Base-by-base conservation (phyloP, 2,113 vertebrate genomes). In the Pachycephala philippinensis region DNA sequence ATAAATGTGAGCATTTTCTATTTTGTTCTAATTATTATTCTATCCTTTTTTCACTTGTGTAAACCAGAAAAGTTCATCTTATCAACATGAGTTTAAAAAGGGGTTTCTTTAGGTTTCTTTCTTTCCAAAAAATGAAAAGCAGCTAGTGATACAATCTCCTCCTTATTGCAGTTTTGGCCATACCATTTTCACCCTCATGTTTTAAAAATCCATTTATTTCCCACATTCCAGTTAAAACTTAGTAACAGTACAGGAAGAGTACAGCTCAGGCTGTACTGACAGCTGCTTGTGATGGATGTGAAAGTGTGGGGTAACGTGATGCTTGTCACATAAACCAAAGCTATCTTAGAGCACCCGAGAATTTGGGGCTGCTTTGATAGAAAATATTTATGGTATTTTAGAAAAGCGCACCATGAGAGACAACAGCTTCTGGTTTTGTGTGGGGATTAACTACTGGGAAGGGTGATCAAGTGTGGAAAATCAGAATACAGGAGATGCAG, bases 311-410 rank as follows among this genome's bases (percentile, higher is more conserved):
- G 91, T 89, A 96, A 96, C 1, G 13, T 85, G 87, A 94, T 82
- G 39, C 81, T 49, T 83, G n/a, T 27, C 78, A 16, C 26, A 35
- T 13, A 80, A 89, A 76, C 57, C 83, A 68, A 72, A 89, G 50
- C 16, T 78, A 4, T 91, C 85, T 64, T 24, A 39, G 44, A 71
- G 65, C 87, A 93, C 37, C 80, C n/a, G 14, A 87, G 91, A 77
- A 76, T 83, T 69, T 50, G 49, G 8, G 4, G 54, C 69, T 12
- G 1, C 77, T 87, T 68, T 89, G 72, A 54, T 75, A 87, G 50
- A 30, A 96, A 80, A 82, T 76, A 93, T 89, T 87, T 40, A 3
- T 63, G 74, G 66, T 31, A 91, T 96, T 95, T 95, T 72, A 84
- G 70, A 69, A 39, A 87, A 84, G 37, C 40, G 33, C 63, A 60